phyloP scores from a whole-genome alignment of 1,140 invertebrate species.

The Drosophila trapezifrons region DNA sequence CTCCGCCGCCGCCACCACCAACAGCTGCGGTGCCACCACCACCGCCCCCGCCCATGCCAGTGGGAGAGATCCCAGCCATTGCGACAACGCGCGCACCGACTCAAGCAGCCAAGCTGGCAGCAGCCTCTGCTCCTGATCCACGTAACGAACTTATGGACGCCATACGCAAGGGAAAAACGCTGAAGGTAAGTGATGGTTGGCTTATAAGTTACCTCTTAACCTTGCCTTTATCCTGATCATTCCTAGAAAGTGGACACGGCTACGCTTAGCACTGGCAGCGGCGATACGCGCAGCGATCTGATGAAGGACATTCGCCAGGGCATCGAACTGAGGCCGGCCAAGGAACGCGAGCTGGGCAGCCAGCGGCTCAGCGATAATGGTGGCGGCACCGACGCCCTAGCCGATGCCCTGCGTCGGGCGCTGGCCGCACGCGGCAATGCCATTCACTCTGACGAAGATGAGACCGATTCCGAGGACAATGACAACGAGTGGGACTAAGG shows the following conservation, averaged over 20 bases:
- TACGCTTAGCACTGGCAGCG: slow-evolving; percentile 73
- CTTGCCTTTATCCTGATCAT: background rate
- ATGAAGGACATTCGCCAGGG: slow-evolving; percentile 92
- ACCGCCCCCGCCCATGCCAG: slow-evolving; percentile 80
- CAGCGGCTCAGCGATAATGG: slow-evolving; percentile 66
- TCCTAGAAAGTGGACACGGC: slow-evolving; percentile 87
- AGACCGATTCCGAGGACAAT: slow-evolving; percentile 71
- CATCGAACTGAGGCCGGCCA: slow-evolving; percentile 88
- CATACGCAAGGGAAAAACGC: slow-evolving; percentile 88
- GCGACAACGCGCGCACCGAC: slow-evolving; percentile 68
- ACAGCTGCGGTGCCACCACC: slow-evolving; percentile 71
- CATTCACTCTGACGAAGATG: slow-evolving; percentile 82
- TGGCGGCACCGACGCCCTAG: slow-evolving; percentile 74
- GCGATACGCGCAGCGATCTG: slow-evolving; percentile 88
- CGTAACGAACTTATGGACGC: slow-evolving; percentile 90
- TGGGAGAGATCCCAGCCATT: slow-evolving; percentile 65
- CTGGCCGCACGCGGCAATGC: slow-evolving; percentile 67
- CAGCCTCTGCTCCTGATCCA: slow-evolving; percentile 84
- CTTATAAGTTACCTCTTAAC: background rate
- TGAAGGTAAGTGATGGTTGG: slow-evolving; percentile 85
- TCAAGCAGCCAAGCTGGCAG: slow-evolving; percentile 45
- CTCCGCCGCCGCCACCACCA: slow-evolving; percentile 69
- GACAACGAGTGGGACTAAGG: slow-evolving; percentile 80
- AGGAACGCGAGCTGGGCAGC: slow-evolving; percentile 65
- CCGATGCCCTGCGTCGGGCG: slow-evolving; percentile 78